Conservation (phyloP, 2,888 invertebrate species). For the Drosophila anceps region DNA sequence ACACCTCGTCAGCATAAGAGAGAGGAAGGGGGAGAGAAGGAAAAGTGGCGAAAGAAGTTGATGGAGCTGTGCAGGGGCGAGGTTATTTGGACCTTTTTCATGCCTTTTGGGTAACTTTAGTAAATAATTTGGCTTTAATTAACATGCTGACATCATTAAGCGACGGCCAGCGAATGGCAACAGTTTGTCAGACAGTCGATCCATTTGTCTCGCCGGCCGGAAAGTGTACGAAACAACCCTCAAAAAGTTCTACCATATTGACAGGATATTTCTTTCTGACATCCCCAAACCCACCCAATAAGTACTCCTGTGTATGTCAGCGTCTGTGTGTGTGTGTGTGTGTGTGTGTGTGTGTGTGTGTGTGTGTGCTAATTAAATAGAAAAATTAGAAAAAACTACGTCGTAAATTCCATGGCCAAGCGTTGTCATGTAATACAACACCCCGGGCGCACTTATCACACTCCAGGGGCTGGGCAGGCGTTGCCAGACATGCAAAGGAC, state of each 20-base stretch:
- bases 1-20: constrained; percentile 24
- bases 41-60: no score
- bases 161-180: constrained; percentile 63
- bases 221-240: constrained; percentile 28
- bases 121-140: constrained; percentile 84
- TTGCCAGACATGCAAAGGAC: constrained; percentile 27
- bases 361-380: constrained; percentile 74
- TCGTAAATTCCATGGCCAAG: constrained; percentile 67
- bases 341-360: neutral
- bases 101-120: constrained; percentile 58
- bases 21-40: no score
- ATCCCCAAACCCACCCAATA: constrained; percentile 1
- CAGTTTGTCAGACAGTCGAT: constrained; percentile 71
- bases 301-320: neutral
- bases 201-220: constrained; percentile 68
- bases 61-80: neutral
- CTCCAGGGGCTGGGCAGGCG: constrained; percentile 47
- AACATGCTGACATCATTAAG: constrained; percentile 82
- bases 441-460: constrained; percentile 71
- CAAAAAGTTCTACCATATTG: constrained; percentile 46
- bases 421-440: constrained; percentile 72
- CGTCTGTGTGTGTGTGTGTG: neutral
- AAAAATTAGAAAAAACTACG: constrained; percentile 79
- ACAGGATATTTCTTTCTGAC: constrained; percentile 44
- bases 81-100: constrained; percentile 9